Conservation (phyloP, 2,113 vertebrate genomes). For the Chinchilla lanigera region DNA sequence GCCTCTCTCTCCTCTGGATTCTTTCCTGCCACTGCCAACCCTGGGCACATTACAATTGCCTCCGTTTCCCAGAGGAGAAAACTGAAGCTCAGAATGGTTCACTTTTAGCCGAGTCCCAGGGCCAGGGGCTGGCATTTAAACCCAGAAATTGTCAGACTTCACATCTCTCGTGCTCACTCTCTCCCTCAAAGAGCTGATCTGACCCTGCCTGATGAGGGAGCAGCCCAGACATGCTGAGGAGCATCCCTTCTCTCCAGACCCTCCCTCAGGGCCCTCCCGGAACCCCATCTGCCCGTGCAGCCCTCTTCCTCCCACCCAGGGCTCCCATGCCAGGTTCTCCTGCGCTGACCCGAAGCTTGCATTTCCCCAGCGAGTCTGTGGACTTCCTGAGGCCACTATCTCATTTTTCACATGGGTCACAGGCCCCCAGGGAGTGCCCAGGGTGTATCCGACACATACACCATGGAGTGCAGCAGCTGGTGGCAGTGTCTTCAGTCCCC, state of each 20-base stretch:
- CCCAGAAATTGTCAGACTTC: background rate
- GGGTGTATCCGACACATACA: background rate
- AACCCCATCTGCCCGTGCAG: rapidly evolving
- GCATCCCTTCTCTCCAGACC: background rate
- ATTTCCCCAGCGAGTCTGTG: rapidly evolving
- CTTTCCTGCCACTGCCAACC: background rate
- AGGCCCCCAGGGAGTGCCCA: background rate
- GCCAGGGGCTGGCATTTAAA: background rate
- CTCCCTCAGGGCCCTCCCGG: background rate
- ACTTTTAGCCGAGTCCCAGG: background rate
- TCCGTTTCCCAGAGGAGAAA: background rate
- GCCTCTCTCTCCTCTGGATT: background rate
- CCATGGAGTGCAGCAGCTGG: too few species aligned
- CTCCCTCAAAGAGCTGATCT: background rate
- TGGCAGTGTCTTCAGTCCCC: background rate
- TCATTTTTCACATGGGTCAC: background rate
- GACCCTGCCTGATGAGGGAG: background rate
- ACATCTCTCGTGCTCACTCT: rapidly evolving
- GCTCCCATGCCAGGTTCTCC: rapidly evolving
- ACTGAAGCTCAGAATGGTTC: background rate
- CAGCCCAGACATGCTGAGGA: background rate
- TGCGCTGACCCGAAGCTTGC: background rate
- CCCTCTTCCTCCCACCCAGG: rapidly evolving
- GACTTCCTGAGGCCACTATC: background rate
- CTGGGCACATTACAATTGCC: background rate